Base-by-base conservation (phyloP, 2,888 invertebrate species). In the Caenorhabditis sp. region DNA sequence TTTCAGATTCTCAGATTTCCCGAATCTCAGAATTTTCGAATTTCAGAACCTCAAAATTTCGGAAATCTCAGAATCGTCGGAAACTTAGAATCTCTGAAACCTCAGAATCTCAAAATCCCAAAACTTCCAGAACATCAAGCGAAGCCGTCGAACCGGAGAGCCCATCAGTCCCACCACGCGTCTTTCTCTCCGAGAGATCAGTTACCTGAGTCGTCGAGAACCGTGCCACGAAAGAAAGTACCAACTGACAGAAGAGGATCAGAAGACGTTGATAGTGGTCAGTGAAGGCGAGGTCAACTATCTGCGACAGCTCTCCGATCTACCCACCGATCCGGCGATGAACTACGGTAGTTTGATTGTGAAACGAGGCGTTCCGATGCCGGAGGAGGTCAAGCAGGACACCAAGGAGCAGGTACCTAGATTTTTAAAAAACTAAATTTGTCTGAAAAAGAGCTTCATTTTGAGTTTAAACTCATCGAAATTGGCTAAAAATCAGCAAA, bases 281-380 rank as follows among this genome's bases (percentile, higher is more conserved):
- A 14, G 31, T 2, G 79, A 79, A 14, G 79, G 79, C 2, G 79
- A 79, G 7, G 19, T 44, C 0, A 70, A 70, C 49, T 56, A 47
- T 47, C 16, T 79, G 47, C 35, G 28, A 16, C 10, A 56, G 4
- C n/a, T 14, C 0, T 0, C 35, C 7, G 19, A 70, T 16, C 14
- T 79, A n/a, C 31, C 28, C 19, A 47, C 41, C 26, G 63, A 70
- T 72, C 28, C 14, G n/a, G 44, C 38, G 19, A 44, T 79, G 56
- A 79, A 72, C 16, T 79, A 64, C 58, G 79, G 79, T 14, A 70
- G 58, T 49, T 38, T 79, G 70, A 72, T 79, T 35, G 44, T 63
- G 31, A 47, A 72, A 28, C 28, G 79, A n/a, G 70, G 70, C 6
- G 44, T 31, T 28, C 31, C 70, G 28, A 8, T 58, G n/a, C 47